phyloP scores from a whole-genome alignment of 37 sponge, comb jelly and placozoan species.

The Aphrocallistes beatrix region DNA sequence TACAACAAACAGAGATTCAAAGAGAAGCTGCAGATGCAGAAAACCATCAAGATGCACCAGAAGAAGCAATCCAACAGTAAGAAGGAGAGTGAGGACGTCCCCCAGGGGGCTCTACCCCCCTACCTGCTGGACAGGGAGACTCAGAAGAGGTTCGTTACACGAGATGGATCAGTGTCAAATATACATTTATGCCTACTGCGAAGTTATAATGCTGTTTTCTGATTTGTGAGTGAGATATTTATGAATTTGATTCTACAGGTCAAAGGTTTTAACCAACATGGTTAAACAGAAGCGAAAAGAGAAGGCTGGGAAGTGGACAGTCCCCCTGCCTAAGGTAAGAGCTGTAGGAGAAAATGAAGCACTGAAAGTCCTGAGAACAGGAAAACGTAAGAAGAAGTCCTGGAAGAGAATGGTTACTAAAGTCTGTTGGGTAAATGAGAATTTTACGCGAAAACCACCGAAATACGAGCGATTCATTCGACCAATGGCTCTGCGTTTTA shows the following conservation, averaged over 20 bases:
- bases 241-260: no score
- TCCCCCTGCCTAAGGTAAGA: slow-evolving; percentile 91
- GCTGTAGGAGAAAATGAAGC: slow-evolving; percentile 91
- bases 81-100: slow-evolving; percentile 62
- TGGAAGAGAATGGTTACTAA: slow-evolving; percentile 99
- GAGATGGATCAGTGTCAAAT: no score
- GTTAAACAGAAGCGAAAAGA: slow-evolving; percentile 99
- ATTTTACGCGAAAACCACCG: slow-evolving; percentile 93
- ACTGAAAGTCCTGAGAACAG: slow-evolving; percentile 81
- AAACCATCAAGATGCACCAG: slow-evolving; percentile 86
- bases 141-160: not conserved
- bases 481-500: slow-evolving; percentile 96
- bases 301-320: slow-evolving; percentile 99
- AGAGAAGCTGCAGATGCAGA: slow-evolving; percentile 92
- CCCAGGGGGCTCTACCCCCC: slow-evolving; percentile 94
- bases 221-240: no score
- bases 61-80: slow-evolving; percentile 53
- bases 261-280: slow-evolving; percentile 94
- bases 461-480: slow-evolving; percentile 97
- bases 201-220: no score
- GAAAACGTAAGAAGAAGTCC: slow-evolving; percentile 76
- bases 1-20: slow-evolving; percentile 85
- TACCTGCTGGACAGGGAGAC: slow-evolving; percentile 84
- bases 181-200: no score
- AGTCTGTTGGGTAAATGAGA: slow-evolving; percentile 87